A percentile compares a stretch with the other conserved stretches of the same genome.
phyloP scores from a whole-genome alignment of 2,113 vertebrate species.

The Polyodon spathula region DNA sequence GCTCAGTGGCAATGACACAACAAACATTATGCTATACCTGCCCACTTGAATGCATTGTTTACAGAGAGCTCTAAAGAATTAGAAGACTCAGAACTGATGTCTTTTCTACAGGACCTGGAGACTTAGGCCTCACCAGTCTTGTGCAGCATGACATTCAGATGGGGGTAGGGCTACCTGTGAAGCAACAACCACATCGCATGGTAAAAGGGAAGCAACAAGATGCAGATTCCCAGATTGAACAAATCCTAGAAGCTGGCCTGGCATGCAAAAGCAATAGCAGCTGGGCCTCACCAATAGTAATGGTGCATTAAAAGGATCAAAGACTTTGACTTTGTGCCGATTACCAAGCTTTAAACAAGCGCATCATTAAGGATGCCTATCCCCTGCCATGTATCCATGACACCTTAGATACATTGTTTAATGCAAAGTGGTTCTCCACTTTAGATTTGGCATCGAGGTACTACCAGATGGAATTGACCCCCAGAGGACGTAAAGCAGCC shows the following conservation, averaged over 20 bases:
- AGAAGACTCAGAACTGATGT: not conserved
- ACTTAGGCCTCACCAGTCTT: constrained; percentile 21
- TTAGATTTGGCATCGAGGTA: constrained; percentile 17
- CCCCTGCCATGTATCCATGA: constrained; percentile 21
- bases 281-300: constrained; percentile 21
- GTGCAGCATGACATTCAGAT: constrained; percentile 27
- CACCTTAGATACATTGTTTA: constrained; percentile 17
- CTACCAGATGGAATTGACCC: constrained; percentile 21
- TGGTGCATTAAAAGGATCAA: constrained; percentile 27
- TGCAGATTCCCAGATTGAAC: constrained; percentile 18
- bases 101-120: constrained; percentile 11
- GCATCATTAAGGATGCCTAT: constrained; percentile 19
- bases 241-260: constrained; percentile 8
- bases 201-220: constrained; percentile 7
- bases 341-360: constrained; percentile 19
- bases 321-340: constrained; percentile 17
- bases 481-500: not conserved
- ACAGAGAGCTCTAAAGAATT: constrained; percentile 12
- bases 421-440: constrained; percentile 23
- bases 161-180: constrained; percentile 6
- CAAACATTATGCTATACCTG: constrained; percentile 6
- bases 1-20: not conserved
- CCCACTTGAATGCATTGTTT: constrained; percentile 18
- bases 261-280: constrained; percentile 18
- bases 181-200: constrained; percentile 21